A percentile compares a stretch with the other conserved stretches of the same genome.
These are phyloP conservation scores for Bufotes viridis DNA, from an alignment of 2,797 vertebrate genomes.

Conservation along the genomic window DNA sequence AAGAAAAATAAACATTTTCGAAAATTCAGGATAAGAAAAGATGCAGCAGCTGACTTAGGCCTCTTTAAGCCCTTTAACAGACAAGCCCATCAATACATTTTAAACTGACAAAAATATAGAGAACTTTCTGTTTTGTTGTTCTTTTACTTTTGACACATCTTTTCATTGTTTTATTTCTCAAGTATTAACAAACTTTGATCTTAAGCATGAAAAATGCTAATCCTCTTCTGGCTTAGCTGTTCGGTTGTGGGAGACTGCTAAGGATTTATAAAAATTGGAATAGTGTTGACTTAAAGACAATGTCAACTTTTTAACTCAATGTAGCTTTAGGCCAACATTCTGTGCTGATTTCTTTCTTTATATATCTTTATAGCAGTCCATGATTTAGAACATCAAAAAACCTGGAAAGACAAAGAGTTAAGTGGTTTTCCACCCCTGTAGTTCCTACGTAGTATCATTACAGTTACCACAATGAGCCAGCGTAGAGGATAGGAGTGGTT, in stretches of 20 bases:
- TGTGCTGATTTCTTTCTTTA: not conserved
- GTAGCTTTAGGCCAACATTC: not conserved
- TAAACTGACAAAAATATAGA: not conserved
- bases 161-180: conserved; percentile 14
- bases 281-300: not conserved
- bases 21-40: not conserved
- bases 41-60: not conserved
- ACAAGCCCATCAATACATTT: not conserved
- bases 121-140: not conserved
- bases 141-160: not conserved
- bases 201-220: conserved; percentile 5
- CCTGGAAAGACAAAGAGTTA: no score
- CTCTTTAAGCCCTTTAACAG: not conserved
- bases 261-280: not conserved
- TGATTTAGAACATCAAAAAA: not conserved
- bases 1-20: not conserved
- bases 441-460: no score
- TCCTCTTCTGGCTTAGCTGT: not conserved
- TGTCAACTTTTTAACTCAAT: not conserved
- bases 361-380: not conserved
- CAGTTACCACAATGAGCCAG: no score
- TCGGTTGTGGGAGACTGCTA: not conserved
- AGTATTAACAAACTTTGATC: conserved; percentile 20
- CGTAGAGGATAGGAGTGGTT: no score
- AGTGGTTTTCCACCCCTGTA: no score